Base-by-base conservation (phyloP, 2,888 invertebrate genomes). In the Chrysotoxum bicinctum region DNA sequence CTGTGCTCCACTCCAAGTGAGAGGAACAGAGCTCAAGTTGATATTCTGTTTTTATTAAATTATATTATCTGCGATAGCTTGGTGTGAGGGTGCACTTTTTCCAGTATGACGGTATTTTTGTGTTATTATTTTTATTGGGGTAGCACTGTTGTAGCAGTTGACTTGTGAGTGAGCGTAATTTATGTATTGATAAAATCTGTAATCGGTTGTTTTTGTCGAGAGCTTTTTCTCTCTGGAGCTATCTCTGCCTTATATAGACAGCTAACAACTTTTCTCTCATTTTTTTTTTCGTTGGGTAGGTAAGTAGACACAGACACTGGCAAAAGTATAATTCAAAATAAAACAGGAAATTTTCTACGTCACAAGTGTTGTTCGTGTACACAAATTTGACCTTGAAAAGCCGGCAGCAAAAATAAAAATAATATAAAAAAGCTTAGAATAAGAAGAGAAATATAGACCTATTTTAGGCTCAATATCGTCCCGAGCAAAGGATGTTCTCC, bases 381-480 rank as follows among this genome's bases (percentile, higher is more conserved):
- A 85, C 81, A 85, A 73, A 62, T 73, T 81, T 77, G 81, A 85
- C 85, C 76, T 81, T 85, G 76, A 69, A 40, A 45, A 37, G 50
- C 66, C 66, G 66, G 66, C 21, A 58, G 14, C 21, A 56, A 56
- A 72, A 40, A n/a, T 3, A 32, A n/a, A 40, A 43, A 43, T 4
- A 4, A 1, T 7, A 30, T 14, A 48, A 56, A 79, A 84, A 84
- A 84, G 72, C 80, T 84, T 8, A n/a, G 19, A 60, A 79, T 30
- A 7, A 19, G 43, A 66, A 19, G 35, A 64, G 45, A 74, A 35
- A 72, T 8, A 21, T 8, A 21, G 43, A 62, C 16, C 26, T 32
- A 45, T n/a, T 23, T 56, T 72, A 58, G 76, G 79, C 79, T 60
- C 43, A 40, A 52, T 21, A 40, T 56, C n/a, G 30, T 68, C 50